Evolutionary conservation across 2,888 invertebrate species (phyloP).

Genomic region (Eueremaeus valkanovi): DNA sequence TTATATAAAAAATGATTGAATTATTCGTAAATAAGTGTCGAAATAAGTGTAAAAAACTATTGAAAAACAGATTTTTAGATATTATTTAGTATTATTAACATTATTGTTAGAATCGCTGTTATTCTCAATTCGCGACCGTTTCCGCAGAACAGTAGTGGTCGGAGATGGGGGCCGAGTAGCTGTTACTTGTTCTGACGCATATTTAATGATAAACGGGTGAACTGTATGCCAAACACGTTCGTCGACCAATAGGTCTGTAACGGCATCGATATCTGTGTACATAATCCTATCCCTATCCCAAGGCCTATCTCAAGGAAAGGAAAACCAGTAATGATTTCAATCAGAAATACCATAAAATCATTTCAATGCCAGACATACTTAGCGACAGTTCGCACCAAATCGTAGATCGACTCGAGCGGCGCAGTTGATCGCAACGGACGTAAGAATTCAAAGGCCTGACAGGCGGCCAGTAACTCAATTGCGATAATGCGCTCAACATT

Average conservation of each 20-base stretch:
- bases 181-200: conserved; percentile 1
- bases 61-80: no score
- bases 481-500: conserved; percentile 61
- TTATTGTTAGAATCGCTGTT: neutral
- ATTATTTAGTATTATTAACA: no score
- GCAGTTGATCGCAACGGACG: conserved; percentile 62
- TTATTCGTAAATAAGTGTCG: no score
- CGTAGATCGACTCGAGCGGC: conserved; percentile 63
- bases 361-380: conserved; percentile 51
- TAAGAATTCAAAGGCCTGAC: conserved; percentile 65
- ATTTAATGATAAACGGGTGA: conserved; percentile 53
- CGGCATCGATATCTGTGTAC: conserved; percentile 63
- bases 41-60: no score
- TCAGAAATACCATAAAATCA: neutral
- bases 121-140: conserved; percentile 19
- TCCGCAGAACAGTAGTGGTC: conserved; percentile 31
- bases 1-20: no score
- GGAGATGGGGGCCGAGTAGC: conserved; percentile 34
- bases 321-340: neutral
- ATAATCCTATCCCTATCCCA: conserved; percentile 63
- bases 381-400: conserved; percentile 58
- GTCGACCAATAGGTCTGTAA: conserved; percentile 56
- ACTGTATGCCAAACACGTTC: conserved; percentile 59
- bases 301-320: conserved; percentile 56
- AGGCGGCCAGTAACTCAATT: conserved; percentile 63